Conservation (phyloP, 2,113 vertebrate species). For the Ictidomys tridecemlineatus region DNA sequence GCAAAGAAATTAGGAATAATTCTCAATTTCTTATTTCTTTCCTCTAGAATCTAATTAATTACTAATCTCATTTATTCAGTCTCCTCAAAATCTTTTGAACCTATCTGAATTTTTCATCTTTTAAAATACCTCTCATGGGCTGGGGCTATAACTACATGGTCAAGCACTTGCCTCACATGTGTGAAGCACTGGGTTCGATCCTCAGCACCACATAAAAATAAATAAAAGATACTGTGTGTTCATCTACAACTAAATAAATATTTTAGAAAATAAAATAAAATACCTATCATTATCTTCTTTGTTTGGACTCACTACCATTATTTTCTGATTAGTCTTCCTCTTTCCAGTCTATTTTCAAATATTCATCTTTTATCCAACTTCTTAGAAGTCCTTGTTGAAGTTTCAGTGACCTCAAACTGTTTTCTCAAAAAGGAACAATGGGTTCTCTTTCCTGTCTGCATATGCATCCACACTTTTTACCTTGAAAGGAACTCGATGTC, state of each 20-base stretch:
- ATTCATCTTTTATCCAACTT: background rate
- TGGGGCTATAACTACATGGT: no score
- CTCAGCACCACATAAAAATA: no score
- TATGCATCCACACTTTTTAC: background rate
- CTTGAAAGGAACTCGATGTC: background rate
- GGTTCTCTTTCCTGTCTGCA: background rate
- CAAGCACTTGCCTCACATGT: no score
- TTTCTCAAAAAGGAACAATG: background rate
- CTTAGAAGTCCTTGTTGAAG: background rate
- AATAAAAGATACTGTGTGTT: no score
- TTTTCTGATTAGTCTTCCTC: background rate
- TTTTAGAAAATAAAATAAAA: no score
- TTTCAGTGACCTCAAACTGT: background rate
- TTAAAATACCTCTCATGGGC: background rate
- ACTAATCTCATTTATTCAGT: background rate
- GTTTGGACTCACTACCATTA: background rate
- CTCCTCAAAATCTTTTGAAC: background rate
- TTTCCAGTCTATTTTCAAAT: background rate
- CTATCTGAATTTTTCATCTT: background rate
- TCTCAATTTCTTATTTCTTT: background rate
- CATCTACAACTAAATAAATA: no score
- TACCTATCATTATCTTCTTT: background rate
- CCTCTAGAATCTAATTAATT: background rate
- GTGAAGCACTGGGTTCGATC: no score
- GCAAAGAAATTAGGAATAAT: background rate